Conservation (phyloP, 1,140 invertebrate genomes). For the Zaprionus capensis region DNA sequence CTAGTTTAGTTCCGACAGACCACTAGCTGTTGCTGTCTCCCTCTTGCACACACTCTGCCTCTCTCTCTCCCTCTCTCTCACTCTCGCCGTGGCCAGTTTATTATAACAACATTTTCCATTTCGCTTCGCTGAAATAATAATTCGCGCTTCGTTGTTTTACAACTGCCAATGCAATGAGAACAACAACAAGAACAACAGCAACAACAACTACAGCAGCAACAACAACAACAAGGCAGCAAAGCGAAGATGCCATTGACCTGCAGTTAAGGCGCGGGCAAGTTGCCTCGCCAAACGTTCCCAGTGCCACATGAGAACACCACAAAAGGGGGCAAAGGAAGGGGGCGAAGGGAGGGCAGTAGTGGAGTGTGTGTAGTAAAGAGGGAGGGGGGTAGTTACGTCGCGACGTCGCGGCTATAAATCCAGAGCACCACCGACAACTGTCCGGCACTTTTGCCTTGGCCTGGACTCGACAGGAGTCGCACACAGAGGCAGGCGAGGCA, state of each 20-base stretch:
- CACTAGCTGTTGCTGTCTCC: slow-evolving; percentile 18
- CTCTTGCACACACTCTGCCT: background rate
- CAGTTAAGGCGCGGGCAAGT: slow-evolving; percentile 24
- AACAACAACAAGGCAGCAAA: slow-evolving; percentile 17
- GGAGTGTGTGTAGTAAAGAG: too few relatives aligned
- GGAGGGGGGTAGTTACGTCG: background rate
- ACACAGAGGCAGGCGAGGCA: background rate
- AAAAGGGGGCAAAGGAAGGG: background rate
- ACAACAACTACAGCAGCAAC: slow-evolving; percentile 16
- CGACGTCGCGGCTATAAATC: slow-evolving; percentile 68
- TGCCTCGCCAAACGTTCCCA: slow-evolving; percentile 24
- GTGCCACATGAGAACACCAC: background rate
- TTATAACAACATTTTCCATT: slow-evolving; percentile 80
- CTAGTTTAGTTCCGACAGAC: slow-evolving; percentile 38
- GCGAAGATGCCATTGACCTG: slow-evolving; percentile 49
- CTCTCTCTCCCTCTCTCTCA: background rate
- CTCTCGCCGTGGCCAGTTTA: slow-evolving; percentile 56
- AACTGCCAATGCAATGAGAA: slow-evolving; percentile 44
- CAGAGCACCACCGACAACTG: slow-evolving; percentile 63
- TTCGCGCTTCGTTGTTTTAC: slow-evolving; percentile 76
- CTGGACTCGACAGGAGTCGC: slow-evolving; percentile 51
- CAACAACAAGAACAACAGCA: slow-evolving; percentile 27
- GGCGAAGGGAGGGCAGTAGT: background rate
- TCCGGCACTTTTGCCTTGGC: slow-evolving; percentile 72
- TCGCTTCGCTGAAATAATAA: slow-evolving; percentile 79